Evolutionary conservation across 2,797 vertebrate genomes (phyloP), one percentile per base, ranked within the genome.

Genomic region (Anas georgica): DNA sequence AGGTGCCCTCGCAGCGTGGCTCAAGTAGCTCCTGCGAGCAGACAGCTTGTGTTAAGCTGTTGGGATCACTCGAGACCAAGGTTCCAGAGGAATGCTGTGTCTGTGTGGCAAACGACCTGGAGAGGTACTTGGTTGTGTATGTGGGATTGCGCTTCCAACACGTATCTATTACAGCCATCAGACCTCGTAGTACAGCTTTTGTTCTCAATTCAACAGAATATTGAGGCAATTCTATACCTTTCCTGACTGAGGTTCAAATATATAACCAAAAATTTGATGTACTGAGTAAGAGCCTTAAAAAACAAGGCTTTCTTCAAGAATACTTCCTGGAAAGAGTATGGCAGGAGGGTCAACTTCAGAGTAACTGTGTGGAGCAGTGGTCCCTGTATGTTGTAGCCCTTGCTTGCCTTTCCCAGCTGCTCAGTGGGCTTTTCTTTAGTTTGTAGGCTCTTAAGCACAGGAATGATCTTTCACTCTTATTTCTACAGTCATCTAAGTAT

Each of bases 91-190:
- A 77, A 35, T 41, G 31, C 31, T 37, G 1, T 29, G 39, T 31
- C 45, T 43, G 18, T 31, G 41, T 52, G 66, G 52, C 67, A 18
- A 46, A 50, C 17, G 14, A 13, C 7, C 35, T 10, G 28, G 39
- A 17, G 6, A 31, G 23, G 62, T 14, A 7, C 45, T 62, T 39
- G 3, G 18, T 21, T 52, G n/a, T n/a, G 18, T 21, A 6, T 1
- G 0, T 54, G 50, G 69, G 29, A 35, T 77, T 56, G 8, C 8
- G 1, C 3, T 3, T 80, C 60, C 48, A 22, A 4, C 1, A 3
- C 3, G 2, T 10, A 18, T 17, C 43, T 13, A 7, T 18, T 52
- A 5, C 39, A 2, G 4, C 35, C 1, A 1, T 59, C 0, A 3
- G 58, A 22, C 33, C 29, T 31, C 2, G 2, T 43, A 20, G 9